Base-by-base conservation (phyloP, 2,113 vertebrate species). In the Seriola dumerili region DNA sequence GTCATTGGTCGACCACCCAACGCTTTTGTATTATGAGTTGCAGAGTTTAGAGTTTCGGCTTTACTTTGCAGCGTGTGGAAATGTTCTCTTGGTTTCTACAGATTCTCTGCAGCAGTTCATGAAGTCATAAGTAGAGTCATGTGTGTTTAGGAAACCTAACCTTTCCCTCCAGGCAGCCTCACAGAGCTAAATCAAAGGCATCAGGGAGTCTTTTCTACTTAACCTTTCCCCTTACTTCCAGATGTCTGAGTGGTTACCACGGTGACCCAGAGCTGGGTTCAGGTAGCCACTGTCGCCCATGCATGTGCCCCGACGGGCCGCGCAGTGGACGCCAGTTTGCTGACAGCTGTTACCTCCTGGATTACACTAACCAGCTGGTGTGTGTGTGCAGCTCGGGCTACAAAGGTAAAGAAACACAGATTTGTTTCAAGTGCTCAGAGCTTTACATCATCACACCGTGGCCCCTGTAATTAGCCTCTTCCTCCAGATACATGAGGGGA, bases 221-320 rank as follows among this genome's bases (percentile, higher is more conserved):
- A 14, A 21, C 34, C 29, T 34, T 10, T 44, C 3, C 14, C n/a
- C 17, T n/a, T 14, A 19, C 40, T 14, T 8, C 0, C 90, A 99
- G 98, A 89, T 99, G 98, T 89, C 69, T 96, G 81, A 81, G 78
- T 46, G 97, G 97, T 89, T 99, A 98, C 94, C 97, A 98, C 0
- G 98, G 98, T 12, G 94, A 97, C 83, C 96, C 97, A 0, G 71
- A 97, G 89, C 92, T 99, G 79, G 97, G 96, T 13, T 97, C 96
- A 0, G 97, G 97, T 0, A 95, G 96, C 72, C 96, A 96, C 85
- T 99, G 98, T 83, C 97, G 97, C 4, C 96, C 98, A 66, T 99
- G 98, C 48, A 96, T 96, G 80, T 99, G 98, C 71, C 98, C 98
- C 0, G 97, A 99, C 0, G 98, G 98, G 25, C 98, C 98, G 0